These are phyloP conservation scores for Dasyprocta punctata DNA, from an alignment of 2,113 vertebrate genomes.

Conservation along the genomic window DNA sequence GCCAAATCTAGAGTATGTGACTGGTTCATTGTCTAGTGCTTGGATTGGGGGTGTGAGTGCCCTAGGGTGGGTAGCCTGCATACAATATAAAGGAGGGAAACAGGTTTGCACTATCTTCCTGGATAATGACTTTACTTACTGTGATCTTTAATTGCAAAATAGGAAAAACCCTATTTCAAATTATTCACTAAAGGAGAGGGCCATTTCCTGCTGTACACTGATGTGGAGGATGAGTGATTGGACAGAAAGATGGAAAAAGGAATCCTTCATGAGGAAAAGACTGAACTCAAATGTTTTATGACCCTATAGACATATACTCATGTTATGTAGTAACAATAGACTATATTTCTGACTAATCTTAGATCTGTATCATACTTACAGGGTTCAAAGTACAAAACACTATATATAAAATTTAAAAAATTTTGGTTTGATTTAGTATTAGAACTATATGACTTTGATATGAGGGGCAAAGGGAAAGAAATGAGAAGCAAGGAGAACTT, in stretches of 20 bases:
- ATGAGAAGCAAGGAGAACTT: neutral
- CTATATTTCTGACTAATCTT: neutral
- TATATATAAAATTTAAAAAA: neutral
- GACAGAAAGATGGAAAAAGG: neutral
- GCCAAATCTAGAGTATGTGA: neutral
- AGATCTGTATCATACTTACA: neutral
- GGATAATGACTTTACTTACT: neutral
- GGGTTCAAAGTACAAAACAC: neutral
- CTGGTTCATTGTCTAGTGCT: too few species aligned
- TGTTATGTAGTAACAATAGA: neutral
- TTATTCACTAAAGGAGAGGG: neutral
- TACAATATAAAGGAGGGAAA: too few species aligned
- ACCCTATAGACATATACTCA: neutral
- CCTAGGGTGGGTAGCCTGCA: too few species aligned
- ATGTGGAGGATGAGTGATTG: neutral
- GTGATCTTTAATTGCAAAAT: neutral
- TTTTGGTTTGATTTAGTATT: neutral
- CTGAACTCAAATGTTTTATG: neutral
- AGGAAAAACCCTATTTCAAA: neutral
- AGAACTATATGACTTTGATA: neutral
- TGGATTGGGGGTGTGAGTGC: too few species aligned
- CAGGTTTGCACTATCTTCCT: neutral
- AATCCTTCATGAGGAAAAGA: neutral
- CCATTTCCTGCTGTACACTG: neutral
- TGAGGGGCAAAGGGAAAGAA: neutral